Conservation (phyloP, 1,140 invertebrate genomes). For the Metaphire vulgaris region DNA sequence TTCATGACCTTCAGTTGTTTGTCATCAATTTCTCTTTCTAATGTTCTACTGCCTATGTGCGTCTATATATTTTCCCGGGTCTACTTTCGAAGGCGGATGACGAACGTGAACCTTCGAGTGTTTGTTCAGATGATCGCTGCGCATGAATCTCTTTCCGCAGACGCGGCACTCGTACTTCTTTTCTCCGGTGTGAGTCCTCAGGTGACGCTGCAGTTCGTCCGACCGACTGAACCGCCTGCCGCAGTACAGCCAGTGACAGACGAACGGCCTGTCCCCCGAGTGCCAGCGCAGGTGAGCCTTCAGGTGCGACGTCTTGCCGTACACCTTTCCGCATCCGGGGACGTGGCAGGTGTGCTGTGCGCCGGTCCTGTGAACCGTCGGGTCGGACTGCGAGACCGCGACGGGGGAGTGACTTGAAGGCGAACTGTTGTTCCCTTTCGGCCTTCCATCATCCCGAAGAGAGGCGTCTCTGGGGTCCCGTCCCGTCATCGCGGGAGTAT, state of each 20-base stretch:
- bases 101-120: constrained; percentile 49
- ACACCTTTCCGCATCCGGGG: constrained; percentile 90
- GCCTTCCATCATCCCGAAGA: no score
- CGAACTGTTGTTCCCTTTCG: no score
- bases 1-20: no score
- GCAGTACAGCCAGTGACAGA: constrained; percentile 80
- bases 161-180: constrained; percentile 84
- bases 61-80: no score
- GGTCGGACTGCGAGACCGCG: no score
- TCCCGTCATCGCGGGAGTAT: no score
- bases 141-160: constrained; percentile 85
- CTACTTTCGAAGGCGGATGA: no score
- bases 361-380: no score
- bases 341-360: constrained; percentile 94
- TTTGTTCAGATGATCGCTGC: constrained; percentile 58
- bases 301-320: constrained; percentile 90
- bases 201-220: constrained; percentile 83
- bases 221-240: constrained; percentile 82
- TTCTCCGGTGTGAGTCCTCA: constrained; percentile 82
- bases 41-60: no score
- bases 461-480: no score
- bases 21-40: no score
- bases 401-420: no score
- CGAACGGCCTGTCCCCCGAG: constrained; percentile 50
- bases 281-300: constrained; percentile 69